Percentiles rank a stretch among this genome's conserved stretches.
These are phyloP conservation scores for Scrobipalpa costella DNA, from an alignment of 2,888 invertebrate species.

Conservation along the genomic window DNA sequence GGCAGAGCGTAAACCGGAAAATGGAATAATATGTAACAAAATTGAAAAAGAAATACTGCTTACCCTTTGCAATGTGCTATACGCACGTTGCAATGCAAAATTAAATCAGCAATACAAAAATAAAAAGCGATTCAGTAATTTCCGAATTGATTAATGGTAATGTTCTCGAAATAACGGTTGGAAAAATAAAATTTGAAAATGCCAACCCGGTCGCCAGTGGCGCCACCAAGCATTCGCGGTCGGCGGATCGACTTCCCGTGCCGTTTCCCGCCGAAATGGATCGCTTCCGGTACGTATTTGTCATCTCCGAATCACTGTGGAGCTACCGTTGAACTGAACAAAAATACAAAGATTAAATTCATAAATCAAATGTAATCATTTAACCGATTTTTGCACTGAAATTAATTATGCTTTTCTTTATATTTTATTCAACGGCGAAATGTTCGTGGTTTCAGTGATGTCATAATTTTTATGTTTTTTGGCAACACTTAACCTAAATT, in stretches of 20 bases:
- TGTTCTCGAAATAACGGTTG: slow-evolving; percentile 27
- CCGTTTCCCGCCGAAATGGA: slow-evolving; percentile 80
- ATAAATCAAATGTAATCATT: slow-evolving; percentile 6
- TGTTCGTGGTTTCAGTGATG: background rate
- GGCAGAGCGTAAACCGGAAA: too few relatives aligned
- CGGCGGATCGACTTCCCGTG: slow-evolving; percentile 77
- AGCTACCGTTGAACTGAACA: slow-evolving; percentile 33
- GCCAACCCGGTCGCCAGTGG: slow-evolving; percentile 55
- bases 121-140: background rate
- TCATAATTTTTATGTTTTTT: too few relatives aligned
- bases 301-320: slow-evolving; percentile 67
- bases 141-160: slow-evolving; percentile 18
- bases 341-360: slow-evolving; percentile 1
- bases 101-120: background rate
- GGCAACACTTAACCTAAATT: too few relatives aligned
- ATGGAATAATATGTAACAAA: too few relatives aligned
- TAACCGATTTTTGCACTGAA: background rate
- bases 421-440: background rate
- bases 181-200: slow-evolving; percentile 40
- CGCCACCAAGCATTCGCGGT: slow-evolving; percentile 78
- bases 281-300: slow-evolving; percentile 78
- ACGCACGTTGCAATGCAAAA: background rate
- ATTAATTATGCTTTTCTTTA: background rate
- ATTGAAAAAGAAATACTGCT: too few relatives aligned
- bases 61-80: background rate